phyloP scores from a whole-genome alignment of 2,888 invertebrate genomes.

The Sipha maydis region DNA sequence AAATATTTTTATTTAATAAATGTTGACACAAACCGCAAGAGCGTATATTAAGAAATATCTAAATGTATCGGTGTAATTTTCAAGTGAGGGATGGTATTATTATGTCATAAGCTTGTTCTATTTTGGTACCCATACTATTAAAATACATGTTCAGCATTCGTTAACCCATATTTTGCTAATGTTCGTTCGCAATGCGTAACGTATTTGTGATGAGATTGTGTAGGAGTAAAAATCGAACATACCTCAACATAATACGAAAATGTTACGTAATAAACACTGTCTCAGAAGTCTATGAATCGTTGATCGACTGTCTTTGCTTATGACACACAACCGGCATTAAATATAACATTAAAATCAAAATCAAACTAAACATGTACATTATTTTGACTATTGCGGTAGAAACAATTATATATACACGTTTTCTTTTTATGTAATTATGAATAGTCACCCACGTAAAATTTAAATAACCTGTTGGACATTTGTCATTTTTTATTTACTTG shows the following conservation, averaged over 20 bases:
- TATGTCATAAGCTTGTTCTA: neutral
- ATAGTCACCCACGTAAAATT: conserved; percentile 8
- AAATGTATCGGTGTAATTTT: neutral
- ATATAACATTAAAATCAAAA: conserved; percentile 11
- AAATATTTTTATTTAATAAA: neutral
- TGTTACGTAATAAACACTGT: conserved; percentile 2
- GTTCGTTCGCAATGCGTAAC: conserved; percentile 38
- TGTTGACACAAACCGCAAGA: neutral
- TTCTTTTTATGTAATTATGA: conserved; percentile 7
- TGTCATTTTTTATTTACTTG: neutral
- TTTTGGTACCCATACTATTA: neutral
- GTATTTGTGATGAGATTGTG: conserved; percentile 45
- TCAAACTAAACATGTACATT: conserved; percentile 11
- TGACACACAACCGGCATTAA: neutral
- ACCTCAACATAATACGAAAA: conserved; percentile 10
- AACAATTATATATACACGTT: neutral
- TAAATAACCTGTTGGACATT: neutral
- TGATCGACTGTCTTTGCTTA: conserved; percentile 28
- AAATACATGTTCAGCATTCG: neutral
- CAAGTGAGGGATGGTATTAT: neutral
- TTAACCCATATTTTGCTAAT: conserved; percentile 39
- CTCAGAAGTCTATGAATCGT: conserved; percentile 18
- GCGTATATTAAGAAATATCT: neutral
- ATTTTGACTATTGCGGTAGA: neutral
- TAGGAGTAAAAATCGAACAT: conserved; percentile 41